A percentile compares a stretch with the other conserved stretches of the same genome.
Evolutionary conservation across 1,140 invertebrate genomes (phyloP).

Genomic region (Drosophila ananassae): DNA sequence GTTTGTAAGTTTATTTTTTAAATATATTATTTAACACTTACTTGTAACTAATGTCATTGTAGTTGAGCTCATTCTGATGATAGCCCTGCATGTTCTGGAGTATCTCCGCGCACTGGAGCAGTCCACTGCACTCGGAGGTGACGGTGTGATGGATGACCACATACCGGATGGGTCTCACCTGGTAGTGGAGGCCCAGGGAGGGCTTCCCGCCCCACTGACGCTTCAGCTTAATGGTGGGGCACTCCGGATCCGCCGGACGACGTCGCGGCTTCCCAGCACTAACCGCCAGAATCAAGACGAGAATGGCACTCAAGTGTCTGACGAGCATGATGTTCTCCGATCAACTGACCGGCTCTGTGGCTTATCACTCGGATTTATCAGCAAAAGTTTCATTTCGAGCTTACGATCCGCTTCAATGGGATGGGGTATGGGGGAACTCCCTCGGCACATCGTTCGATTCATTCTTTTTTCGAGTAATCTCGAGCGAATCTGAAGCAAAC

Average conservation of each 20-base stretch:
- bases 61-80: conserved; percentile 68
- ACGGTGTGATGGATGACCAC: conserved; percentile 90
- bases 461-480: neutral
- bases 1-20: neutral
- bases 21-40: conserved; percentile 18
- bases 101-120: conserved; percentile 83
- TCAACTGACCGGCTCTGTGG: conserved; percentile 1
- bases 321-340: conserved; percentile 14
- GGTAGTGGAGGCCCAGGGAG: conserved; percentile 85
- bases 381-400: neutral
- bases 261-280: conserved; percentile 21
- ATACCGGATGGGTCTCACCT: conserved; percentile 85
- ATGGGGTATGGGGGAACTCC: neutral
- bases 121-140: conserved; percentile 85
- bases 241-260: conserved; percentile 24
- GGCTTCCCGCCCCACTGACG: conserved; percentile 82
- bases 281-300: conserved; percentile 2
- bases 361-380: conserved; percentile 4
- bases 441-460: neutral
- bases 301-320: neutral
- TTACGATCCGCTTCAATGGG: neutral
- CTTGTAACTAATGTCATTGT: conserved; percentile 79
- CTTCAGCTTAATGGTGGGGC: conserved; percentile 75
- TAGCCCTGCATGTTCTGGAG: conserved; percentile 73
- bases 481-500: neutral